Evolutionary conservation across 2,113 vertebrate genomes (phyloP).

Genomic region (Varanus komodoensis): DNA sequence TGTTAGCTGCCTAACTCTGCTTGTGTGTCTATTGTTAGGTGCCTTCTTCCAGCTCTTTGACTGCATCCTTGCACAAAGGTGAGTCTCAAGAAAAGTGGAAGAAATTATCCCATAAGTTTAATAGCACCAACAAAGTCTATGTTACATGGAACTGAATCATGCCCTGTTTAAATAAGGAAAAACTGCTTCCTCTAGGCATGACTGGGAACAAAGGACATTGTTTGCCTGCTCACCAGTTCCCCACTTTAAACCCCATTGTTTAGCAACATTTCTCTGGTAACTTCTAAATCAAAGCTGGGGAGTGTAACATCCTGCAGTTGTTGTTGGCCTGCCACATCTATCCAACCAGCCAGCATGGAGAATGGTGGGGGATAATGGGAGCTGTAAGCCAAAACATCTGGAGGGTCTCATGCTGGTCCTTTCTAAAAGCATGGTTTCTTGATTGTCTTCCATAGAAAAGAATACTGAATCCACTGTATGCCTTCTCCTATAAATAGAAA

Average conservation of each 20-base stretch:
- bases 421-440: background rate
- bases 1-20: background rate
- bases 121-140: background rate
- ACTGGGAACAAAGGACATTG: background rate
- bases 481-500: background rate
- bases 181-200: background rate
- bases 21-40: background rate
- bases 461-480: fast-evolving
- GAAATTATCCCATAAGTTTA: background rate
- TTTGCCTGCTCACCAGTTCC: background rate
- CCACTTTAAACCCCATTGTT: no score
- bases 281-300: background rate
- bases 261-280: background rate
- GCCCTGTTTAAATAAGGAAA: background rate
- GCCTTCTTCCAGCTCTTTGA: background rate
- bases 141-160: background rate
- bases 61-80: background rate
- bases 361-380: no score
- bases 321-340: no score
- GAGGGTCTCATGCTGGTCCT: no score
- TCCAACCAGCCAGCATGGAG: no score
- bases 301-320: no score
- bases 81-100: background rate
- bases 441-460: background rate
- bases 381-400: no score